Base-by-base conservation (phyloP, 2,888 invertebrate species). In the Stenotaenia linearis region DNA sequence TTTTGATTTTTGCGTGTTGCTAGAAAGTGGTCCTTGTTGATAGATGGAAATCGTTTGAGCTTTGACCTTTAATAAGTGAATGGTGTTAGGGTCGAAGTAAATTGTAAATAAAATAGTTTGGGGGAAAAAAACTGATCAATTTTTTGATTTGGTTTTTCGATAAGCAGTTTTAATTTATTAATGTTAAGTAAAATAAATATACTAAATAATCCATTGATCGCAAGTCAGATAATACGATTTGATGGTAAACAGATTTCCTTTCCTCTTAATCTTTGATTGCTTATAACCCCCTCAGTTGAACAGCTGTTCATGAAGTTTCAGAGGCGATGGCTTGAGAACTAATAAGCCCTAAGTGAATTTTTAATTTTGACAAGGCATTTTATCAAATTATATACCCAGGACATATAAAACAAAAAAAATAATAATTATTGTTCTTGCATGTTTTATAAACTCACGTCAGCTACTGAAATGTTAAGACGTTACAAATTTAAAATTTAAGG, bases 321-420 rank as follows among this genome's bases (percentile, higher is more conserved):
- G 69, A 50, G 69, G 69, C 15, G 69, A 28, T 69, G 69, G 69
- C 69, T 69, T 69, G 69, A 69, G 69, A 69, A 69, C 69, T 69
- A 69, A 69, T 69, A 28, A 69, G 69, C 25, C 28, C n/a, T 25
- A 25, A 25, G 69, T 69, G 69, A 25, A 28, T 69, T 69, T 69
- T 15, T 69, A 25, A 69, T 69, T 69, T 28, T 28, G 69, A 28
- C 69, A 28, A 50, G n/a, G 9, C 4, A 18, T 50, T 50, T 50
- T 50, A 40, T 50, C 7, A 50, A n/a, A 50, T 50, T 50, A 15
- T n/a, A 50, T 5, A 40, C n/a, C 15, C 40, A n/a, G n/a, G n/a
- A n/a, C n/a, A n/a, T n/a, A n/a, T n/a, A n/a, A n/a, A n/a, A n/a
- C n/a, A n/a, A n/a, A n/a, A n/a, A n/a, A n/a, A n/a, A n/a, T n/a